phyloP scores from a whole-genome alignment of 2,113 vertebrate genomes.

The Caloenas nicobarica region DNA sequence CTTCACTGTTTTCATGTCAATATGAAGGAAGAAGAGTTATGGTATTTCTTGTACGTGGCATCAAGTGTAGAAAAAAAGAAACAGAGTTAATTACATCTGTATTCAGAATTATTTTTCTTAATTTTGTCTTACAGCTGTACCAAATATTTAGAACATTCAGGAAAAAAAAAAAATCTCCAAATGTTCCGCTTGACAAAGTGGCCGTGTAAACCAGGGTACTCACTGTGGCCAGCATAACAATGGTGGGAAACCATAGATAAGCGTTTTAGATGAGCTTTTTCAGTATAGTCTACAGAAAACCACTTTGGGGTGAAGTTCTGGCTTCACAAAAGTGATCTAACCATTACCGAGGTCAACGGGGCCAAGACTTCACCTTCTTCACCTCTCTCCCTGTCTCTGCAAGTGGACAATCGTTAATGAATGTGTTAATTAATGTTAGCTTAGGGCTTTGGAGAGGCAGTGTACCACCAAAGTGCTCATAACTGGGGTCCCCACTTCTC shows the following conservation, averaged over 20 bases:
- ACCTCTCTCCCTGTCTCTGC: not conserved
- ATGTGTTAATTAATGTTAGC: not conserved
- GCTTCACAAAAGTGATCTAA: not conserved
- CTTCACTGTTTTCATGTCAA: not conserved
- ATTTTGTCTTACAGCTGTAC: not conserved
- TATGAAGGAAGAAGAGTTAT: not conserved
- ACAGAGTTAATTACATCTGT: rapidly evolving
- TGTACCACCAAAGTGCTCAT: not conserved
- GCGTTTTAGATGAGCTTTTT: not conserved
- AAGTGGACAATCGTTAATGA: not conserved
- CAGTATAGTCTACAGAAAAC: not conserved
- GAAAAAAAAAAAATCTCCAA: not conserved
- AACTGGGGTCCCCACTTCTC: not conserved
- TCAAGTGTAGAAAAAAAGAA: not conserved
- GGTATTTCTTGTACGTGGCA: rapidly evolving
- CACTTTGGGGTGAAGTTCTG: not conserved
- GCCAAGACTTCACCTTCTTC: not conserved
- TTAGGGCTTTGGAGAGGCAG: not conserved
- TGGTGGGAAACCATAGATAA: not conserved
- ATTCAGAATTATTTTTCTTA: not conserved
- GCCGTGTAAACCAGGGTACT: not conserved
- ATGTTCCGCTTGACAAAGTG: not conserved
- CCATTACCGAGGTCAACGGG: not conserved
- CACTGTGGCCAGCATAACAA: rapidly evolving
- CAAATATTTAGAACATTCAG: not conserved